Percentiles rank a stretch among this genome's conserved stretches.
phyloP scores from a whole-genome alignment of 2,113 vertebrate genomes.

The Excalfactoria chinensis region DNA sequence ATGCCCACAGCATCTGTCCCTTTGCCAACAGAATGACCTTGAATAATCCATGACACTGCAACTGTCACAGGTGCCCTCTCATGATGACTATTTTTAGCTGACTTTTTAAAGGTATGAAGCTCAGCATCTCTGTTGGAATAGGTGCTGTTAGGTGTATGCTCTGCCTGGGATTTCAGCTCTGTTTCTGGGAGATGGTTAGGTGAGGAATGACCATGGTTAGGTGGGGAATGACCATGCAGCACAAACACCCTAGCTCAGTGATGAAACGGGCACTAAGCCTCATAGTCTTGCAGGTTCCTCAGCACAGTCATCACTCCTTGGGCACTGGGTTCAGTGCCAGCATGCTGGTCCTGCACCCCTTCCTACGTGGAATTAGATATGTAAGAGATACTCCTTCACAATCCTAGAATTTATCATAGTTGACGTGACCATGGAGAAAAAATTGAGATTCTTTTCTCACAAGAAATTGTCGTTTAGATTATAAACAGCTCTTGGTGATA shows the following conservation, averaged over 20 bases:
- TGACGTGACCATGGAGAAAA: neutral
- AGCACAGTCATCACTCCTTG: neutral
- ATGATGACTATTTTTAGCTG: neutral
- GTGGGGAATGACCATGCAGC: neutral
- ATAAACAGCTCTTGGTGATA: neutral
- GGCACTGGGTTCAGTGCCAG: neutral
- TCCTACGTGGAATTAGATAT: neutral
- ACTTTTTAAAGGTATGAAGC: neutral
- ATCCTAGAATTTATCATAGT: neutral
- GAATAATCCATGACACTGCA: slow-evolving; percentile 7
- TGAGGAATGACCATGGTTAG: neutral
- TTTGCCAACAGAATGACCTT: neutral
- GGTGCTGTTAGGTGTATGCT: neutral
- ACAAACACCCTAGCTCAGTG: neutral
- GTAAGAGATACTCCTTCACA: neutral
- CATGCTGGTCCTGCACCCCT: neutral
- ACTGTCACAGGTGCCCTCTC: neutral
- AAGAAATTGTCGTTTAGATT: neutral
- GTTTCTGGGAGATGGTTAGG: neutral
- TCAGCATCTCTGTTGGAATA: rapidly evolving
- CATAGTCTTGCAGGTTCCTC: neutral
- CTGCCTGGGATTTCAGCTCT: neutral
- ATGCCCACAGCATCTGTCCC: neutral
- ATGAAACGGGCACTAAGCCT: neutral
- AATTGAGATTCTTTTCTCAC: neutral